Conservation (phyloP, 2,797 vertebrate species). For the Knipowitschia caucasica region DNA sequence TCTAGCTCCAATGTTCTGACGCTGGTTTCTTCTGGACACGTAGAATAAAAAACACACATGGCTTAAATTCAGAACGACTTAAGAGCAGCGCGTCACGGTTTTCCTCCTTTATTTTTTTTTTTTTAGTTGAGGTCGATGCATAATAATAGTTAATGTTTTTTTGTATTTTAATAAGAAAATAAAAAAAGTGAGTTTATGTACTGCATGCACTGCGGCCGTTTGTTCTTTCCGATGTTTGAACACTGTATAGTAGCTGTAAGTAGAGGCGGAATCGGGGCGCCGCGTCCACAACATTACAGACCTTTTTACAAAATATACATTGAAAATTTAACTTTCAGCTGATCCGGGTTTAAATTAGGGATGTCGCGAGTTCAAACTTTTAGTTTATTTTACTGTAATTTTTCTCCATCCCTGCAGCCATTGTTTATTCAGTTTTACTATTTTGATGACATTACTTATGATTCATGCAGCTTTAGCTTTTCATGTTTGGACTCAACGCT, state of each 20-base stretch:
- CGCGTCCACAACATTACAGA: background rate
- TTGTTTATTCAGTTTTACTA: too few species aligned
- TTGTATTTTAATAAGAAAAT: conserved; percentile 82
- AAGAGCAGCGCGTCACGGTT: conserved; percentile 47
- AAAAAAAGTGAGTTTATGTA: conserved; percentile 85
- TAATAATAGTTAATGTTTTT: conserved; percentile 75
- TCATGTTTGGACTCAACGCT: too few species aligned
- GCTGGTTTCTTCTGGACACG: conserved; percentile 1
- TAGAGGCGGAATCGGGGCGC: conserved; percentile 75
- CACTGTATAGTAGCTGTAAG: conserved; percentile 92
- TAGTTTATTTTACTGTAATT: too few species aligned
- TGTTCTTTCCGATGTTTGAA: conserved; percentile 75
- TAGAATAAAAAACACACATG: background rate
- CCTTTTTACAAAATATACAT: background rate
- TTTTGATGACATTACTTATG: too few species aligned
- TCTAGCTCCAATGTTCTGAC: background rate
- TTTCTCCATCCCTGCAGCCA: too few species aligned
- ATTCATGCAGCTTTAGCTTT: too few species aligned
- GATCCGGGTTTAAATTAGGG: background rate
- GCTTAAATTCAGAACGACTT: conserved; percentile 2
- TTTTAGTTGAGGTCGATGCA: conserved; percentile 73
- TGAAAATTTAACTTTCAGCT: background rate
- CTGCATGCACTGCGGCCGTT: conserved; percentile 91
- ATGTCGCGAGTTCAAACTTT: background rate
- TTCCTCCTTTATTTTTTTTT: conserved; percentile 51